Evolutionary conservation across 2,888 invertebrate species (phyloP), one percentile per base, ranked within the genome.

Genomic region (Drosophila niveifrons): DNA sequence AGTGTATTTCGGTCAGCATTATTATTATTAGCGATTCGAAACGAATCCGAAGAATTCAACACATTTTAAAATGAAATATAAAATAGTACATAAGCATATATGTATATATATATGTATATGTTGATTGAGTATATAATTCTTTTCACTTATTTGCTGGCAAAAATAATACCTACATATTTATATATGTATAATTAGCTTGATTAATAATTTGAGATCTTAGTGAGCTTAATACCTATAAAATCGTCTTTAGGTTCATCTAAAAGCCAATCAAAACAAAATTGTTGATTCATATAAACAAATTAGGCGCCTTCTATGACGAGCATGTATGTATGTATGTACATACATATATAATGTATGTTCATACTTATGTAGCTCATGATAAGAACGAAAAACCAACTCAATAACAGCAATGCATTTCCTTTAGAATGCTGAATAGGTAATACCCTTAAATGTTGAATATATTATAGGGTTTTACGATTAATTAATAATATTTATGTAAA

Each of bases 281-380:
- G 71, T 71, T 36, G 28, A 47, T 36, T 75, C 63, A 75, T 71
- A 44, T 34, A 56, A 61, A 17, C 17, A 63, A 59, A 75, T 66
- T 65, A 18, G 47, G 9, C 39, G 59, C n/a, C 7, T 13, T 8
- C 41, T 8, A 15, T 28, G 10, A 17, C 44, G 11, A 43, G 18
- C 15, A 0, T 8, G 3, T 23, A 6, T 6, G 23, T 6, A 23
- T 23, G 23, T 23, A 23, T 23, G 23, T 23, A n/a, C n/a, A n/a
- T n/a, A n/a, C n/a, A n/a, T n/a, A n/a, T n/a, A n/a, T n/a, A n/a
- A n/a, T n/a, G n/a, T n/a, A n/a, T n/a, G n/a, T n/a, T n/a, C n/a
- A n/a, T n/a, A n/a, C 23, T 4, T 23, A 23, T 23, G 23, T 6
- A 15, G 36, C 13, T 36, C 2, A 29, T 11, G 61, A 31, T 43